These are phyloP conservation scores for Tokudaia tokunoshimensis DNA, from an alignment of 2,797 vertebrate species.

Conservation along the genomic window DNA sequence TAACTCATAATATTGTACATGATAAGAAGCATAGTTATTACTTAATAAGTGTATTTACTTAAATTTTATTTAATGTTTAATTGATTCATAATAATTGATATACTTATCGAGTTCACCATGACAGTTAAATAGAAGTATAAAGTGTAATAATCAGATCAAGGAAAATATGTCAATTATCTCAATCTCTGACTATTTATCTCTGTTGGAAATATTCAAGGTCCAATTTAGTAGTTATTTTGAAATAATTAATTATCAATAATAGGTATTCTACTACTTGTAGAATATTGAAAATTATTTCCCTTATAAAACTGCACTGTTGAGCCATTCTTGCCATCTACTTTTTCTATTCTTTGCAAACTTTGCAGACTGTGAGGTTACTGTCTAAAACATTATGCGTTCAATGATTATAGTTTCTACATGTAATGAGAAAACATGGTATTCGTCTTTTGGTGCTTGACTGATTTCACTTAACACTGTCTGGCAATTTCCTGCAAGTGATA, in stretches of 20 bases:
- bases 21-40: not conserved
- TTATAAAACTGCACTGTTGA: not conserved
- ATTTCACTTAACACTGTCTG: not conserved
- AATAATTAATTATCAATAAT: not conserved
- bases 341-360: not conserved
- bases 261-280: not conserved
- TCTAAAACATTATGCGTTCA: not conserved
- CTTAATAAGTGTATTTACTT: not conserved
- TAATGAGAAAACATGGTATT: not conserved
- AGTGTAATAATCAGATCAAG: not conserved
- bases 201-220: not conserved
- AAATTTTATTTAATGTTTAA: not conserved
- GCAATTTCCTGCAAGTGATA: not conserved
- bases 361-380: not conserved
- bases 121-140: not conserved
- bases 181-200: not conserved
- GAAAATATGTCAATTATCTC: not conserved
- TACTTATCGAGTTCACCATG: not conserved
- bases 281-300: not conserved
- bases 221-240: not conserved
- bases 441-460: not conserved
- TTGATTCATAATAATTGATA: not conserved
- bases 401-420: not conserved
- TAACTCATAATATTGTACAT: not conserved
- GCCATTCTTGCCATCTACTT: too few species aligned